These are phyloP conservation scores for Myiothlypis coronata DNA, from an alignment of 2,797 vertebrate species.

Conservation along the genomic window DNA sequence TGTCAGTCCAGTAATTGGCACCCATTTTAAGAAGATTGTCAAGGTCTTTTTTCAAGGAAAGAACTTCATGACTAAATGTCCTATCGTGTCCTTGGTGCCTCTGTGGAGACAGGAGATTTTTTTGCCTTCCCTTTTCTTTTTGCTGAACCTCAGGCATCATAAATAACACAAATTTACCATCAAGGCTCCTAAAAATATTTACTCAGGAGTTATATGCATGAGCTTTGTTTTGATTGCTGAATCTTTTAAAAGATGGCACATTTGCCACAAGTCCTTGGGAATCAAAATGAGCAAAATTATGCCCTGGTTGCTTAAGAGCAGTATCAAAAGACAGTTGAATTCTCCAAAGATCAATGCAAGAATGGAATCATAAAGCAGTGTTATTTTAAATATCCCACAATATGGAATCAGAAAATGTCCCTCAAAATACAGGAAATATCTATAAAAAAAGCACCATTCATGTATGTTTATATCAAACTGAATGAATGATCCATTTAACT, in stretches of 20 bases:
- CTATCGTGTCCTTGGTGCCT: not conserved
- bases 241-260: slow-evolving; percentile 1
- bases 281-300: not conserved
- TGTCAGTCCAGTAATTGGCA: slow-evolving; percentile 62
- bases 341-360: not conserved
- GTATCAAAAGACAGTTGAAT: not conserved
- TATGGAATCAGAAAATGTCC: not conserved
- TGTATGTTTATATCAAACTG: not conserved
- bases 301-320: not conserved
- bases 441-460: fast-evolving
- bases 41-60: slow-evolving; percentile 60
- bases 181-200: not conserved
- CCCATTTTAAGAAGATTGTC: slow-evolving; percentile 67
- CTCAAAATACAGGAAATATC: not conserved
- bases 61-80: slow-evolving; percentile 56
- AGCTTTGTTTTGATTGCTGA: slow-evolving; percentile 8
- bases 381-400: not conserved
- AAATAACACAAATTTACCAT: slow-evolving; percentile 18
- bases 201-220: not conserved
- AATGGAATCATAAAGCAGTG: not conserved
- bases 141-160: not conserved
- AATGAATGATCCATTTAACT: not conserved
- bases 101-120: slow-evolving; percentile 23
- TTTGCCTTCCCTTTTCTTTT: not conserved
- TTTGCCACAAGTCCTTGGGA: not conserved